These are phyloP conservation scores for Pandemis heparana DNA, from an alignment of 2,888 invertebrate species.

Conservation along the genomic window DNA sequence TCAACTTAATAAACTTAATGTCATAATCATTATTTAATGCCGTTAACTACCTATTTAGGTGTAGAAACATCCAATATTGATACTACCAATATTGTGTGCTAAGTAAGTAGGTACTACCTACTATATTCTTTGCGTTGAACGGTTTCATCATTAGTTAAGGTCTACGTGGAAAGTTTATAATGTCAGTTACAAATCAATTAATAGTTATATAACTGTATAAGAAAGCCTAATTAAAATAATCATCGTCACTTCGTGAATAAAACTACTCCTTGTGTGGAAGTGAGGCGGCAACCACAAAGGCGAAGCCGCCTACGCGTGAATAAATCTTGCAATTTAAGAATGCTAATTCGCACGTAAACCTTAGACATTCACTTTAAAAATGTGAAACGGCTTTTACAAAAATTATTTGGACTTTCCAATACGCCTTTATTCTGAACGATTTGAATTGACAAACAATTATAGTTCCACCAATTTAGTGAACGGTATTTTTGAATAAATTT, in stretches of 20 bases:
- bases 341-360: constrained; percentile 4
- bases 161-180: constrained; percentile 18
- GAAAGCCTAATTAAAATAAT: constrained; percentile 3
- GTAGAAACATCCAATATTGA: too few species aligned
- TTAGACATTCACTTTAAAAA: not conserved
- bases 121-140: not conserved
- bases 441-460: not conserved
- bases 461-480: constrained; percentile 11
- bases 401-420: constrained; percentile 7
- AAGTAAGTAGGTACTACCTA: too few species aligned
- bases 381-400: constrained; percentile 7
- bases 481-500: constrained; percentile 21
- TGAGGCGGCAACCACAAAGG: constrained; percentile 5
- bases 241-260: not conserved
- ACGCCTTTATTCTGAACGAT: not conserved
- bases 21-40: too few species aligned
- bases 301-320: not conserved
- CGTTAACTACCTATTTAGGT: too few species aligned
- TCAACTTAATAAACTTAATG: too few species aligned
- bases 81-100: too few species aligned
- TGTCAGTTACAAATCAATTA: constrained; percentile 1
- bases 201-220: not conserved
- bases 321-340: constrained; percentile 9
- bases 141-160: constrained; percentile 5
- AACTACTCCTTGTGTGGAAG: not conserved